phyloP scores from a whole-genome alignment of 2,888 invertebrate genomes.

The Noctua pronuba region DNA sequence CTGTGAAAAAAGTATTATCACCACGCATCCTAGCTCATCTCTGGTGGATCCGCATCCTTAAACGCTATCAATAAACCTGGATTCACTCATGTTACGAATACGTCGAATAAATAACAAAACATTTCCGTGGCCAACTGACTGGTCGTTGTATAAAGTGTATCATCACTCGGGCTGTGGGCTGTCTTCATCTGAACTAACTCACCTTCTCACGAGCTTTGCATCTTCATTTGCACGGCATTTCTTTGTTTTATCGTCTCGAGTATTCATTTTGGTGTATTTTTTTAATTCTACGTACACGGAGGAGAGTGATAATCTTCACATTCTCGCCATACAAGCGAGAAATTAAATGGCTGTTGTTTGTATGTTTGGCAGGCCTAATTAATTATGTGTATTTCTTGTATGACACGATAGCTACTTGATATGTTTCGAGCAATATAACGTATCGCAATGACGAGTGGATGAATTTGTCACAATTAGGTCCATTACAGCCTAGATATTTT shows the following conservation, averaged over 20 bases:
- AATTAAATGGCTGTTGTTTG: background rate
- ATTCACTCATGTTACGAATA: conserved; percentile 16
- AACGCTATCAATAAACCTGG: background rate
- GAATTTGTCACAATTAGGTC: background rate
- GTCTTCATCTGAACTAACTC: conserved; percentile 40
- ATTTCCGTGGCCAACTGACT: conserved; percentile 43
- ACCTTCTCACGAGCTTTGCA: conserved; percentile 44
- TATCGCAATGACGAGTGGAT: too few species aligned
- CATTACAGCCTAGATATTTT: background rate
- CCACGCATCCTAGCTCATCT: background rate
- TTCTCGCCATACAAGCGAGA: too few species aligned
- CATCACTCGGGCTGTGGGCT: conserved; percentile 38
- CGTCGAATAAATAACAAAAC: background rate
- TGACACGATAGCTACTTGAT: background rate
- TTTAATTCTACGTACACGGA: background rate
- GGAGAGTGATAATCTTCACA: too few species aligned
- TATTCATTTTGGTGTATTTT: conserved; percentile 1
- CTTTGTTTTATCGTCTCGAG: background rate
- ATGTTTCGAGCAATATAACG: background rate
- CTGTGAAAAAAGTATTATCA: background rate
- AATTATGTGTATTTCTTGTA: background rate
- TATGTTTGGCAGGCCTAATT: background rate
- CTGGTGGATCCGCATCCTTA: background rate
- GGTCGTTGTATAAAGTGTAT: conserved; percentile 44
- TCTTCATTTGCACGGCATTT: conserved; percentile 49